These are phyloP conservation scores for Oophaga sylvatica DNA, from an alignment of 2,797 vertebrate species.

Conservation along the genomic window DNA sequence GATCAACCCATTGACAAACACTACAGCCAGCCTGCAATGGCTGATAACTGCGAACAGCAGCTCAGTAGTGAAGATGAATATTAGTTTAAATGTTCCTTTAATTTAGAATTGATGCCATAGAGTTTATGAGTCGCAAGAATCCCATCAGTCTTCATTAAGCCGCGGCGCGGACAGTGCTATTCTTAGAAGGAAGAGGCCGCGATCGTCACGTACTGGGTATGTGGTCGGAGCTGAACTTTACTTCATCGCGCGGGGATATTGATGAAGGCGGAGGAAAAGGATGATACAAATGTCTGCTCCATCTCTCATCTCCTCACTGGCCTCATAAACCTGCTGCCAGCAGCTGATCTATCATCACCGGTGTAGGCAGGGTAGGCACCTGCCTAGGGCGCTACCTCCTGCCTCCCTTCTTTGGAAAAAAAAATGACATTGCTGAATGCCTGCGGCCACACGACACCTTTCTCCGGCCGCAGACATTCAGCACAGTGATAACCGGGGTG, in stretches of 20 bases:
- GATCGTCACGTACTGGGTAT: background rate
- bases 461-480: too few species aligned
- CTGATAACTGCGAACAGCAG: background rate
- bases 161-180: background rate
- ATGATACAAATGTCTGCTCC: background rate
- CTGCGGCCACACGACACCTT: too few species aligned
- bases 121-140: background rate
- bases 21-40: background rate
- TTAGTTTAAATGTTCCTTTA: background rate
- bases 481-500: too few species aligned
- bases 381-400: too few species aligned
- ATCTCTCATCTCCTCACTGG: background rate
- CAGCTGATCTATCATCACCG: background rate
- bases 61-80: too few species aligned
- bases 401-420: too few species aligned
- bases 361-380: too few species aligned
- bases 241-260: background rate
- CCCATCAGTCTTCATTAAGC: background rate
- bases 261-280: background rate
- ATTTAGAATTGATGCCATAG: background rate
- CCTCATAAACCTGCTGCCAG: background rate
- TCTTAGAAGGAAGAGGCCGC: background rate
- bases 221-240: background rate
- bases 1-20: background rate
- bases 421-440: too few species aligned